phyloP scores from a whole-genome alignment of 2,113 vertebrate genomes.

The Micromys minutus region DNA sequence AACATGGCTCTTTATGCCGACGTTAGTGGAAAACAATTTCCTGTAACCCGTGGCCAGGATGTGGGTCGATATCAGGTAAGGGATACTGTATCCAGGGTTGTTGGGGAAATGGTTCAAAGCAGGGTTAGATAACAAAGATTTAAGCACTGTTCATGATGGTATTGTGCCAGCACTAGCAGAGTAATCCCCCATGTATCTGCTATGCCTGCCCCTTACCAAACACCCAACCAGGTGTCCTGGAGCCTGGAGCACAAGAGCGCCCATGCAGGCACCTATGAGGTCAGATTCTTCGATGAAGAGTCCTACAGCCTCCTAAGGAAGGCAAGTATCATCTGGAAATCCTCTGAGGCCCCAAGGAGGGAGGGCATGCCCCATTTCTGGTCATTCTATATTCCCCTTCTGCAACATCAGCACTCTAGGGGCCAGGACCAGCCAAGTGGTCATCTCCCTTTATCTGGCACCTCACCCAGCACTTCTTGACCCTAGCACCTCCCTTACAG shows the following conservation, averaged over 20 bases:
- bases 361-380: not conserved
- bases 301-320: slow-evolving; percentile 92
- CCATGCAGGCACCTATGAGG: slow-evolving; percentile 92
- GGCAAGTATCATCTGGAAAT: slow-evolving; percentile 73
- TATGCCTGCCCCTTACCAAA: not conserved
- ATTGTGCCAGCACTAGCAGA: not conserved
- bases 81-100: too few species aligned
- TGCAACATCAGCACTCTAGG: not conserved
- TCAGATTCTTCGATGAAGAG: slow-evolving; percentile 96
- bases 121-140: not conserved
- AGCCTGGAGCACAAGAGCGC: slow-evolving; percentile 93
- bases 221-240: slow-evolving; percentile 91
- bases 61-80: slow-evolving; percentile 94
- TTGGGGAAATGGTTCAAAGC: not conserved
- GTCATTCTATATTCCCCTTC: not conserved
- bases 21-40: slow-evolving; percentile 94
- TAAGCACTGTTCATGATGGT: not conserved
- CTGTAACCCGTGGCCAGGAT: slow-evolving; percentile 94
- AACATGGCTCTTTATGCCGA: slow-evolving; percentile 95
- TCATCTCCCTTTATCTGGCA: not conserved
- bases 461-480: not conserved
- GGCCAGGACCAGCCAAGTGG: not conserved
- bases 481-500: slow-evolving; percentile 75
- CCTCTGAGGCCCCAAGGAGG: not conserved
- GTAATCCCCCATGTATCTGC: not conserved